phyloP scores from a whole-genome alignment of 1,140 invertebrate species.

The Leptopilina clavipes region DNA sequence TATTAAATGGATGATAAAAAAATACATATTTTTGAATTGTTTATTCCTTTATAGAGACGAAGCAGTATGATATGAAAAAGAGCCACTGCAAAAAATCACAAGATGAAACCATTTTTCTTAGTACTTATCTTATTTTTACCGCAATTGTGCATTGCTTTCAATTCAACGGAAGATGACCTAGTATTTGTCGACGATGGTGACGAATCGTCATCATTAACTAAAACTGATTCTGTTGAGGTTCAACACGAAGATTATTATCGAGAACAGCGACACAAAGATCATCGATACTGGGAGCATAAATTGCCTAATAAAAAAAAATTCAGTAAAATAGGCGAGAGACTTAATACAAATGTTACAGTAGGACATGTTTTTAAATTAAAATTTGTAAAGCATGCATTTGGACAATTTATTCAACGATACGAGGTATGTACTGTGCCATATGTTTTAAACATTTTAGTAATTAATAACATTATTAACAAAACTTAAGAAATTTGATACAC shows the following conservation, averaged over 20 bases:
- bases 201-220: conserved; percentile 47
- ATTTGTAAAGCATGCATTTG: conserved; percentile 72
- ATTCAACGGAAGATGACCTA: conserved; percentile 67
- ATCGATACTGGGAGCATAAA: conserved; percentile 29
- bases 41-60: conserved; percentile 1
- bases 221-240: conserved; percentile 44
- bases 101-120: conserved; percentile 21
- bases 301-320: conserved; percentile 44
- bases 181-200: conserved; percentile 71
- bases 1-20: too few species aligned
- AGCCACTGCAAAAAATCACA: neutral
- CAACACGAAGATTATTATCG: conserved; percentile 31
- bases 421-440: conserved; percentile 67
- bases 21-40: too few species aligned
- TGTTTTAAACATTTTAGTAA: neutral
- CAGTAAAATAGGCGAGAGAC: conserved; percentile 58
- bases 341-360: conserved; percentile 66
- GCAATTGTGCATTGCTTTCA: neutral
- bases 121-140: neutral
- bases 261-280: conserved; percentile 39
- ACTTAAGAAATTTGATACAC: too few species aligned
- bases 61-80: conserved; percentile 22
- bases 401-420: conserved; percentile 69
- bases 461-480: too few species aligned
- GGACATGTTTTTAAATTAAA: conserved; percentile 73